Percentiles rank a stretch among this genome's conserved stretches.
These are phyloP conservation scores for Rhopalosiphum maidis DNA, from an alignment of 1,140 invertebrate species.

Conservation along the genomic window DNA sequence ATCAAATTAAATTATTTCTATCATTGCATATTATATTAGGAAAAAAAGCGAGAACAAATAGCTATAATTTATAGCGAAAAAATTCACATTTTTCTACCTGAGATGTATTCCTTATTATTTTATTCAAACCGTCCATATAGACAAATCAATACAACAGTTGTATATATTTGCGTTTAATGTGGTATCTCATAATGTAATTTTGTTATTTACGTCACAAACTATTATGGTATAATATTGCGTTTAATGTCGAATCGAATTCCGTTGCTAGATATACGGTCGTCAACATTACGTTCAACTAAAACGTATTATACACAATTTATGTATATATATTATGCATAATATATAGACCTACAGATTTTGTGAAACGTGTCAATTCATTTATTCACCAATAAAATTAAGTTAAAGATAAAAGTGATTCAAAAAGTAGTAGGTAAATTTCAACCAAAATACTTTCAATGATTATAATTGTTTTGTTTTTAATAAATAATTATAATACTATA, in stretches of 20 bases:
- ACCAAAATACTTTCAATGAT: neutral
- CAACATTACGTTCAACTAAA: neutral
- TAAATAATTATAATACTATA: neutral
- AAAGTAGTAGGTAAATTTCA: neutral
- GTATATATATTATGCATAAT: neutral
- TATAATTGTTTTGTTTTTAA: neutral
- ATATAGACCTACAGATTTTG: neutral
- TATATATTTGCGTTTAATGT: neutral
- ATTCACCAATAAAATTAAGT: neutral
- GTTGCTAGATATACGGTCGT: neutral
- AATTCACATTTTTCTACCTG: neutral
- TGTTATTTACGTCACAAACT: neutral
- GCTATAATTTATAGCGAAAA: neutral
- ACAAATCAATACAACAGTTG: neutral
- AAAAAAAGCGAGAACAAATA: neutral
- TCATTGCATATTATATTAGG: neutral
- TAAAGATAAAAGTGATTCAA: neutral
- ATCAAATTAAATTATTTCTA: neutral
- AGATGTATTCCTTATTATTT: neutral
- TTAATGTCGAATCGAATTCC: neutral
- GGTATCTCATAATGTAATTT: conserved; percentile 1
- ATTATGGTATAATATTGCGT: neutral
- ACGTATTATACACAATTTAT: neutral
- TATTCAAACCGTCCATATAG: neutral
- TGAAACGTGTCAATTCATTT: neutral